Percentiles rank a stretch among this genome's conserved stretches.
These are phyloP conservation scores for Noctuana brunneofusca DNA, from an alignment of 2,888 invertebrate species.

Conservation along the genomic window DNA sequence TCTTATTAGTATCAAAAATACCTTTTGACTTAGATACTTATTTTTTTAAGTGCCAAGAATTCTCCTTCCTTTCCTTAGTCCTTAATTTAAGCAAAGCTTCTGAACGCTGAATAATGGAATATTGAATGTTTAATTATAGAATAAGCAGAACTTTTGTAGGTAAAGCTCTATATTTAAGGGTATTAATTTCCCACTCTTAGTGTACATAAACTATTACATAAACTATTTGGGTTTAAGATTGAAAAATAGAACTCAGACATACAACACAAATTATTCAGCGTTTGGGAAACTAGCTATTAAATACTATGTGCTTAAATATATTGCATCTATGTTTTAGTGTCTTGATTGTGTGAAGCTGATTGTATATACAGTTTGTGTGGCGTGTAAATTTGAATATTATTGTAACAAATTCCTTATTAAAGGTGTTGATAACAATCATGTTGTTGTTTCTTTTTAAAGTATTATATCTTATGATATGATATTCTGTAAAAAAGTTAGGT, in stretches of 20 bases:
- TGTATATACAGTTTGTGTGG: constrained; percentile 38
- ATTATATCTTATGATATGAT: not conserved
- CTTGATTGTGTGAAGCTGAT: constrained; percentile 33
- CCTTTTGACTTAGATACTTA: not conserved
- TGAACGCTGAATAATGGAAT: not conserved
- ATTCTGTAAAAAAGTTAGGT: too few relatives aligned
- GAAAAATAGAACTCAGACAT: too few relatives aligned
- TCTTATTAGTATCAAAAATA: not conserved
- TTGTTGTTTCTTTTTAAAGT: not conserved
- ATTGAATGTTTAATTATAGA: too few relatives aligned
- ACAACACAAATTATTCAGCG: constrained; percentile 5
- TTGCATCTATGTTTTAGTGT: constrained; percentile 26
- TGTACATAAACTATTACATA: too few relatives aligned
- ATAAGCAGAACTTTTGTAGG: too few relatives aligned
- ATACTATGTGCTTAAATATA: not conserved
- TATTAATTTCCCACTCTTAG: too few relatives aligned
- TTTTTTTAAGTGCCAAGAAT: not conserved
- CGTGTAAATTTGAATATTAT: constrained; percentile 28
- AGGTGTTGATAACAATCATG: constrained; percentile 9
- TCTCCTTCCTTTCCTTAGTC: too few relatives aligned
- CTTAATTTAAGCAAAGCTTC: not conserved
- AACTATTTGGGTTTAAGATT: too few relatives aligned
- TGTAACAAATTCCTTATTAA: constrained; percentile 27
- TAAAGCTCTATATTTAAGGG: too few relatives aligned
- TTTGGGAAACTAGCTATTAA: not conserved